A percentile compares a stretch with the other conserved stretches of the same genome.
phyloP scores from a whole-genome alignment of 2,888 invertebrate genomes.

The Rosalia funebris region DNA sequence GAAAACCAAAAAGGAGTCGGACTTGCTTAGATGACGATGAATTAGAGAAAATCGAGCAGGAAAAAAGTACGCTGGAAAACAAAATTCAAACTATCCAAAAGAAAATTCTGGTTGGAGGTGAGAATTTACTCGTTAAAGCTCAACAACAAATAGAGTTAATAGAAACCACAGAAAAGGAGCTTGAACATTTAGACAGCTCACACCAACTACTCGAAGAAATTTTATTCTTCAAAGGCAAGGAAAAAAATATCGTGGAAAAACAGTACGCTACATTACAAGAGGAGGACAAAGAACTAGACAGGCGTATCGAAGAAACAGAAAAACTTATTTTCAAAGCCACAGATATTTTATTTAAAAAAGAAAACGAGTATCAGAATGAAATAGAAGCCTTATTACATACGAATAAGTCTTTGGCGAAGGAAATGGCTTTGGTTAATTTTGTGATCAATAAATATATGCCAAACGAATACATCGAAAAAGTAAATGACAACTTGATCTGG shows the following conservation, averaged over 20 bases:
- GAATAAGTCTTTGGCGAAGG: conserved; percentile 82
- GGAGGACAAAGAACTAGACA: conserved; percentile 88
- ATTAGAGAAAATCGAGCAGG: conserved; percentile 66
- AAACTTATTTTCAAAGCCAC: conserved; percentile 81
- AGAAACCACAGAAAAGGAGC: conserved; percentile 82
- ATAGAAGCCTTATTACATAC: conserved; percentile 60
- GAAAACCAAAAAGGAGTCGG: conserved; percentile 63
- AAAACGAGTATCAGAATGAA: conserved; percentile 48
- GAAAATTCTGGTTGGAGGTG: conserved; percentile 95
- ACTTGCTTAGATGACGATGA: conserved; percentile 53
- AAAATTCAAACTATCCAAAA: conserved; percentile 80
- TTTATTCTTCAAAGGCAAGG: conserved; percentile 85
- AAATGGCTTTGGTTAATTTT: conserved; percentile 84
- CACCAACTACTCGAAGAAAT: conserved; percentile 82
- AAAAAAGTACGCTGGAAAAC: conserved; percentile 66
- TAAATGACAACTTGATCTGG: conserved; percentile 91
- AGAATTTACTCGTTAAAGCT: conserved; percentile 94
- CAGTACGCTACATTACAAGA: conserved; percentile 89
- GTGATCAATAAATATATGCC: conserved; percentile 91
- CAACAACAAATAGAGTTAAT: conserved; percentile 87
- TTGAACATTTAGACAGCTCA: conserved; percentile 77
- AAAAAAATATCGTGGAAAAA: conserved; percentile 88
- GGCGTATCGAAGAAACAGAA: conserved; percentile 85
- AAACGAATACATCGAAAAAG: conserved; percentile 84
- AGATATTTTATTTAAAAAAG: conserved; percentile 78